Conservation (phyloP, 2,888 invertebrate genomes). For the Limnephilus rhombicus region DNA sequence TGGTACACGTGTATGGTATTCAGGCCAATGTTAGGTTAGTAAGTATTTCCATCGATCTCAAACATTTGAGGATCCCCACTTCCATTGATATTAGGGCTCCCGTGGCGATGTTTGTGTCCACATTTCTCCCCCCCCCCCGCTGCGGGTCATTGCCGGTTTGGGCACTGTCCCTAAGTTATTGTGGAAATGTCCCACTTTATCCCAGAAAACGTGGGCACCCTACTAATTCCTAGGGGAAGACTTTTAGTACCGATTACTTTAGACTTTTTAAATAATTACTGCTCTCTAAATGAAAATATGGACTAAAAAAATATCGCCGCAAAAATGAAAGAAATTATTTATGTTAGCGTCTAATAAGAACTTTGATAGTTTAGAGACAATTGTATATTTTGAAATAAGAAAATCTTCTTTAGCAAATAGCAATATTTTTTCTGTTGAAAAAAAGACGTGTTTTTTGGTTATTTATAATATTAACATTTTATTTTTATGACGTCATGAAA, state of each 20-base stretch:
- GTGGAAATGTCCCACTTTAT: conserved; percentile 57
- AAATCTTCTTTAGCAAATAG: too few species aligned
- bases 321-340: not conserved
- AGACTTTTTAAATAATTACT: conserved; percentile 36
- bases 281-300: not conserved
- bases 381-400: not conserved
- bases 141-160: conserved; percentile 57
- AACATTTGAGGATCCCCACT: conserved; percentile 15
- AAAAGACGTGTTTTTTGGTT: too few species aligned
- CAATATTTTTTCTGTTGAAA: too few species aligned
- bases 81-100: conserved; percentile 45
- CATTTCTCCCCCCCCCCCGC: conserved; percentile 51
- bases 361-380: not conserved
- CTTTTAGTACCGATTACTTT: not conserved
- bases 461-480: too few species aligned
- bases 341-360: not conserved
- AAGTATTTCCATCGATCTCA: not conserved
- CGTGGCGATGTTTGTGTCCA: conserved; percentile 58
- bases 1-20: not conserved
- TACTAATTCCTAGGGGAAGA: conserved; percentile 42
- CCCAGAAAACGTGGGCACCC: conserved; percentile 55
- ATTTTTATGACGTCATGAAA: too few species aligned
- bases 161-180: conserved; percentile 57
- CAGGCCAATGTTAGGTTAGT: not conserved
- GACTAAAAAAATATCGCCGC: not conserved